These are phyloP conservation scores for Calonectris borealis DNA, from an alignment of 2,113 vertebrate species.

Conservation along the genomic window DNA sequence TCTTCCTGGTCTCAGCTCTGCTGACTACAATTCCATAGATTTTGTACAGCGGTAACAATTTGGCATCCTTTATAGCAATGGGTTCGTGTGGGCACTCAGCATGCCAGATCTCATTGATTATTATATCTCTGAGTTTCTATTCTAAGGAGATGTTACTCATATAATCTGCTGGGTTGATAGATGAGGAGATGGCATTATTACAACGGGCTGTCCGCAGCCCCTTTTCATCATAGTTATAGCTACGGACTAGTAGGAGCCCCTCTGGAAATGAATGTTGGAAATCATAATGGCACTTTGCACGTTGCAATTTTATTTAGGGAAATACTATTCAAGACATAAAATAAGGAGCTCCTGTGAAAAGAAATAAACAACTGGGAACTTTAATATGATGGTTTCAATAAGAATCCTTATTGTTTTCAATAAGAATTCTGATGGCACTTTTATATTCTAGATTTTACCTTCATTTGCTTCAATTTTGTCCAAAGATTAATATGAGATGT, in stretches of 20 bases:
- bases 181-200: constrained; percentile 64
- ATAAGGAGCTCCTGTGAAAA: constrained; percentile 41
- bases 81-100: not conserved
- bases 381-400: constrained; percentile 40
- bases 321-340: constrained; percentile 64
- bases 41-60: not conserved
- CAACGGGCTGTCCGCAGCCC: constrained; percentile 45
- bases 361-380: constrained; percentile 36
- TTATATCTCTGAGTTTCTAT: constrained; percentile 37
- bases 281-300: constrained; percentile 71
- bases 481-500: constrained; percentile 47
- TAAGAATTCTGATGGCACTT: not conserved
- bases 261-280: constrained; percentile 75
- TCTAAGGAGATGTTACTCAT: constrained; percentile 46
- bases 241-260: constrained; percentile 63
- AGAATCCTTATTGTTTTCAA: not conserved
- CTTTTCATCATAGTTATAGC: constrained; percentile 76
- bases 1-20: not conserved
- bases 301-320: constrained; percentile 71
- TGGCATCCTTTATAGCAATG: not conserved
- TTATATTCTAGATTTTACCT: constrained; percentile 45
- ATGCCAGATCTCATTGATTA: not conserved
- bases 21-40: not conserved
- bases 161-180: constrained; percentile 66
- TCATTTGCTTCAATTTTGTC: constrained; percentile 46